These are phyloP conservation scores for Drosophila suzukii DNA, from an alignment of 1,140 invertebrate genomes.

Conservation along the genomic window DNA sequence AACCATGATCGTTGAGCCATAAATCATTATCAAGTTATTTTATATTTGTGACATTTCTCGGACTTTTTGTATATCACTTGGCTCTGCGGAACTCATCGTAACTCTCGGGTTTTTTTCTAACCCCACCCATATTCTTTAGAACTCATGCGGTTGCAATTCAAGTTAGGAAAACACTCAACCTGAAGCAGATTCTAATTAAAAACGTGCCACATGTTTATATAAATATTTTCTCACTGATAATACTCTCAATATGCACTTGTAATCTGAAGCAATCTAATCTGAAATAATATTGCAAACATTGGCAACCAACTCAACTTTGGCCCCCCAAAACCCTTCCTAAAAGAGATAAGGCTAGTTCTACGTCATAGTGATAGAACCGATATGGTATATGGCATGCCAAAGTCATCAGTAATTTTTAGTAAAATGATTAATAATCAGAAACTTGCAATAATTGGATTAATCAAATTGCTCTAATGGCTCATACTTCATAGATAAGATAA, in stretches of 20 bases:
- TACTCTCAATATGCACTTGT: constrained; percentile 31
- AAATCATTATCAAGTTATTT: constrained; percentile 25
- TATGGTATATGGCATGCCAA: not conserved
- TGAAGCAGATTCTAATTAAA: constrained; percentile 53
- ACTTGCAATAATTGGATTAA: constrained; percentile 25
- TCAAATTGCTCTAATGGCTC: constrained; percentile 11
- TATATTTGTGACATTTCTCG: constrained; percentile 8
- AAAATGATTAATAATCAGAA: constrained; percentile 4
- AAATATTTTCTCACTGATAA: constrained; percentile 46
- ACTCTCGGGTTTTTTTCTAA: constrained; percentile 3
- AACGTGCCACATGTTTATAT: constrained; percentile 51
- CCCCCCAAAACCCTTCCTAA: constrained; percentile 9
- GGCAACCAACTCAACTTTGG: constrained; percentile 21
- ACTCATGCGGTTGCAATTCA: constrained; percentile 24
- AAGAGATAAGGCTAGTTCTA: constrained; percentile 18
- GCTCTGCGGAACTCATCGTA: constrained; percentile 17
- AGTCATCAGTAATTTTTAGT: constrained; percentile 9
- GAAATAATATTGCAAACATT: constrained; percentile 42
- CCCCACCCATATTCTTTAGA: constrained; percentile 14
- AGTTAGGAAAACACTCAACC: constrained; percentile 42
- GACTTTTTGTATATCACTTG: constrained; percentile 5
- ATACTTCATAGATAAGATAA: constrained; percentile 18
- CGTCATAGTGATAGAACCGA: constrained; percentile 34
- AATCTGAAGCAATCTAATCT: constrained; percentile 55
- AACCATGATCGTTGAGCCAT: constrained; percentile 20